Evolutionary conservation across 2,113 vertebrate genomes (phyloP).

Genomic region (Sorex araneus): DNA sequence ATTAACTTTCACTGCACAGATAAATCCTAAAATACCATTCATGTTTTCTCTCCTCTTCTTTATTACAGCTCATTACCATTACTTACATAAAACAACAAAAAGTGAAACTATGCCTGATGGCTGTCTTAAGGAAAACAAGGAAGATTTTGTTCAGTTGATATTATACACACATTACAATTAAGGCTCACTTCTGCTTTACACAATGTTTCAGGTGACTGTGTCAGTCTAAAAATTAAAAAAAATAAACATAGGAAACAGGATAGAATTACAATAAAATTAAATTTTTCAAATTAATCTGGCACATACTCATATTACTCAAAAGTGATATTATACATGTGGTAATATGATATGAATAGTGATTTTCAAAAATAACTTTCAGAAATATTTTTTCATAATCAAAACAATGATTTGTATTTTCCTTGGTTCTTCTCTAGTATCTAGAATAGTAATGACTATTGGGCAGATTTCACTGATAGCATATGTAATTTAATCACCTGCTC

Average conservation of each 20-base stretch:
- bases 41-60: background rate
- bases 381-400: background rate
- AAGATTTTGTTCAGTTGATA: slow-evolving; percentile 50
- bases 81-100: slow-evolving; percentile 31
- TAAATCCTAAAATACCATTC: too few species aligned
- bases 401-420: background rate
- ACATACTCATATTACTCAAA: background rate
- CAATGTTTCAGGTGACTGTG: background rate
- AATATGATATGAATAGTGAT: slow-evolving; percentile 28
- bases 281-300: slow-evolving; percentile 40
- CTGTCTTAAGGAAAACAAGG: background rate
- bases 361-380: slow-evolving; percentile 31
- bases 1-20: too few species aligned
- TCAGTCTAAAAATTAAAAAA: slow-evolving; percentile 54
- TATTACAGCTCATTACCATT: slow-evolving; percentile 18
- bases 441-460: slow-evolving; percentile 14
- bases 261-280: slow-evolving; percentile 56
- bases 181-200: background rate
- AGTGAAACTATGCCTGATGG: slow-evolving; percentile 3
- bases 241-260: background rate
- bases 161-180: slow-evolving; percentile 56
- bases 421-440: background rate
- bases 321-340: background rate
- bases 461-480: background rate
- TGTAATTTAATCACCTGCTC: background rate